Conservation (phyloP, 2,888 invertebrate species). For the Mellilla xanthometata region DNA sequence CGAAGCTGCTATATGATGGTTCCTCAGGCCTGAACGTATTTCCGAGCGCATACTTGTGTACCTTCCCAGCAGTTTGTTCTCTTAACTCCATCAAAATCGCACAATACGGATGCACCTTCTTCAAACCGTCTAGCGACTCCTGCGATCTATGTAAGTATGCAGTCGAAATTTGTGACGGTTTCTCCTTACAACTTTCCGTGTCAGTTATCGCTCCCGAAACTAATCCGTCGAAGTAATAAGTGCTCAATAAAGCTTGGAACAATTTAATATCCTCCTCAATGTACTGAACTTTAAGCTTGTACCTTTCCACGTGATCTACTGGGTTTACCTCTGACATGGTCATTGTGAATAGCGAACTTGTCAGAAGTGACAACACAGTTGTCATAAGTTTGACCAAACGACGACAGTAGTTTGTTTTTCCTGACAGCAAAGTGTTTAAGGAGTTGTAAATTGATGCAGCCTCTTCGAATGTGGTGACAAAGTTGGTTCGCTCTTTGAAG, state of each 20-base stretch:
- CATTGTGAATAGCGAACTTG: conserved; percentile 81
- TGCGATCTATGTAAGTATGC: conserved; percentile 40
- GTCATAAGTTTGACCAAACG: conserved; percentile 48
- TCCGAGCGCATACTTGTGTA: conserved; percentile 73
- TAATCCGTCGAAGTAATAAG: conserved; percentile 81
- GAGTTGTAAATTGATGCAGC: conserved; percentile 43
- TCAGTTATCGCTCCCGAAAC: conserved; percentile 56
- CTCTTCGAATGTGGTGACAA: conserved; percentile 40
- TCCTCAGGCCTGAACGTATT: conserved; percentile 81
- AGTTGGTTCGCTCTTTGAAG: conserved; percentile 41
- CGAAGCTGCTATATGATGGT: conserved; percentile 74
- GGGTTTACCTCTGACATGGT: conserved; percentile 85
- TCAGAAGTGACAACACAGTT: conserved; percentile 56
- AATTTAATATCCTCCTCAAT: conserved; percentile 86
- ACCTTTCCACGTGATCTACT: conserved; percentile 93
- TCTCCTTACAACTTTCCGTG: conserved; percentile 52
- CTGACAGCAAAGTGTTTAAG: conserved; percentile 26
- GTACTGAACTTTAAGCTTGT: conserved; percentile 87
- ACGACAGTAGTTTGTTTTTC: conserved; percentile 7
- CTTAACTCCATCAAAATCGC: conserved; percentile 60
- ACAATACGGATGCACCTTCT: conserved; percentile 74
- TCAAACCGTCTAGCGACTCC: conserved; percentile 42
- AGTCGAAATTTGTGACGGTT: conserved; percentile 44
- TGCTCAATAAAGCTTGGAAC: conserved; percentile 78
- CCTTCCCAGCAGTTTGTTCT: conserved; percentile 54